Conservation (phyloP, 2,113 vertebrate genomes). For the Sus scrofa region DNA sequence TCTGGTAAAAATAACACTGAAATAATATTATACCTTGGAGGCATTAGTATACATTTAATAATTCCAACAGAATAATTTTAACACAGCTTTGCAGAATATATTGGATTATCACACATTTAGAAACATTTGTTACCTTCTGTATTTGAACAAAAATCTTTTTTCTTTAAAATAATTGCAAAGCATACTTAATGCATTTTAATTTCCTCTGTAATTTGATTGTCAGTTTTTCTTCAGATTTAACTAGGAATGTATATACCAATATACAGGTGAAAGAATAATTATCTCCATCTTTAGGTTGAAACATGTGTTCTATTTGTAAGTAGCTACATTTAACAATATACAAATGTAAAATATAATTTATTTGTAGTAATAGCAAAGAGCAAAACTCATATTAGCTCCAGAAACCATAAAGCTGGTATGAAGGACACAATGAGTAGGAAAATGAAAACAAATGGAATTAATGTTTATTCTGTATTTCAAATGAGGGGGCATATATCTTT, state of each 20-base stretch:
- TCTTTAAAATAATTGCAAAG: not conserved
- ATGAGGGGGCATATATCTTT: not conserved
- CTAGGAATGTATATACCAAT: not conserved
- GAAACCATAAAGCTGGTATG: not conserved
- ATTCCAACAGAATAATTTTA: not conserved
- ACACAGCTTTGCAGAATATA: conserved; percentile 8
- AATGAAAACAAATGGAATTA: not conserved
- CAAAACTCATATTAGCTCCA: not conserved
- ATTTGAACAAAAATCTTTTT: not conserved
- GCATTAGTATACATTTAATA: not conserved
- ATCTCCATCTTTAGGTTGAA: not conserved
- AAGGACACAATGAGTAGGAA: not conserved
- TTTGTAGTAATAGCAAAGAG: not conserved
- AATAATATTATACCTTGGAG: not conserved
- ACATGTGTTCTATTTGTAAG: not conserved
- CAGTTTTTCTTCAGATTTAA: not conserved
- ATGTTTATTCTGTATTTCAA: not conserved
- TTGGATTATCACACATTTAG: not conserved
- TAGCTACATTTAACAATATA: not conserved
- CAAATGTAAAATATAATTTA: not conserved
- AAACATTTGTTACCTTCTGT: not conserved
- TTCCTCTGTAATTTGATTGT: conserved; percentile 5
- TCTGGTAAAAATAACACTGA: not conserved
- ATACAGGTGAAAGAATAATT: not conserved
- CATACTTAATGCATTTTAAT: not conserved